phyloP scores from a whole-genome alignment of 2,888 invertebrate species.

The Latrodectus elegans region DNA sequence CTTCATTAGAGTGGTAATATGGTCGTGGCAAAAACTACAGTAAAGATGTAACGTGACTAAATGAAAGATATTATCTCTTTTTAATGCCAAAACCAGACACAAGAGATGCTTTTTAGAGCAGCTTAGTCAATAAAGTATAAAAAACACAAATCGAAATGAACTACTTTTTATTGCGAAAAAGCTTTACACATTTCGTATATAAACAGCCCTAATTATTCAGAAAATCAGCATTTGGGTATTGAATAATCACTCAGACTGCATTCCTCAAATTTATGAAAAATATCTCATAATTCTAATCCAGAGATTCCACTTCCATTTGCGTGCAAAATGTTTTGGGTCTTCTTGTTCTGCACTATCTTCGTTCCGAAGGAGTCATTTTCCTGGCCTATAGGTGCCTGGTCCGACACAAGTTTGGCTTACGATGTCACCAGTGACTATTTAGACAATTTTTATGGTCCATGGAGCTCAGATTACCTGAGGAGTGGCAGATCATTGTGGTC shows the following conservation, averaged over 20 bases:
- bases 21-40: constrained; percentile 9
- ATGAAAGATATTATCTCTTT: constrained; percentile 11
- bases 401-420: constrained; percentile 16
- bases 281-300: background rate
- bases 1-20: no score
- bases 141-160: background rate
- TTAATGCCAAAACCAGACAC: background rate
- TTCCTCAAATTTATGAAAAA: background rate
- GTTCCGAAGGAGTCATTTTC: background rate
- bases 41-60: constrained; percentile 38
- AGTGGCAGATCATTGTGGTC: background rate
- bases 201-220: constrained; percentile 39
- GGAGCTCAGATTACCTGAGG: constrained; percentile 21
- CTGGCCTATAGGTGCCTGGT: constrained; percentile 11
- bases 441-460: constrained; percentile 21
- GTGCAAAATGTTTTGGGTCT: constrained; percentile 23
- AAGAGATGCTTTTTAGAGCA: constrained; percentile 11
- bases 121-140: constrained; percentile 30
- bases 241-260: constrained; percentile 14
- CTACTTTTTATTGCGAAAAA: background rate
- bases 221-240: constrained; percentile 2
- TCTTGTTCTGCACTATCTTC: background rate
- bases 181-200: background rate
- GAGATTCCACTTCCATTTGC: background rate
- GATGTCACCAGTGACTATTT: constrained; percentile 15